Percentiles rank a stretch among this genome's conserved stretches.
phyloP scores from a whole-genome alignment of 2,113 vertebrate genomes.

The Hydropotes inermis region DNA sequence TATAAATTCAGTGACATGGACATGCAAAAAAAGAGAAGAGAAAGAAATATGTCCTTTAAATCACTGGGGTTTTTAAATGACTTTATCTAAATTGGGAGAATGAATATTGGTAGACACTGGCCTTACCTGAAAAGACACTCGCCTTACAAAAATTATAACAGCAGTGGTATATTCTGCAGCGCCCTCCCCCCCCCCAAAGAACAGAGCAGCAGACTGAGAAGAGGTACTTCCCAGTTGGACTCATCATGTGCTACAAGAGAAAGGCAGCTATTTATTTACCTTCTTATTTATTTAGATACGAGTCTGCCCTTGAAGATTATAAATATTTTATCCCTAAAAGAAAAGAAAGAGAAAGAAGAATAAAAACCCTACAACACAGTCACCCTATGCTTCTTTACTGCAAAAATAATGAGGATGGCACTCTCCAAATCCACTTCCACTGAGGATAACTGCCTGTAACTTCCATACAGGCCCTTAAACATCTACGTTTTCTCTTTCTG shows the following conservation, averaged over 20 bases:
- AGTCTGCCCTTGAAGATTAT: background rate
- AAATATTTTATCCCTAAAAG: background rate
- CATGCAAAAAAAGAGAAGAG: background rate
- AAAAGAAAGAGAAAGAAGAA: background rate
- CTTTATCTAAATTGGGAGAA: slow-evolving; percentile 21
- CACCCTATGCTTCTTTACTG: background rate
- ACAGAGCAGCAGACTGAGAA: background rate
- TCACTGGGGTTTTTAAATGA: background rate
- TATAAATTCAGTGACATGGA: background rate
- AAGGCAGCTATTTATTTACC: background rate
- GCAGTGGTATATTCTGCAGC: background rate
- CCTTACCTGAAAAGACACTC: background rate
- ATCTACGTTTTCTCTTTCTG: background rate
- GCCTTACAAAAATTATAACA: background rate
- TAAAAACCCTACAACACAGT: background rate
- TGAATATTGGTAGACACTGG: background rate
- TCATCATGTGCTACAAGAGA: background rate
- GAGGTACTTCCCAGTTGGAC: background rate
- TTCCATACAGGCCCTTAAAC: background rate
- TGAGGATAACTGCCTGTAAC: background rate
- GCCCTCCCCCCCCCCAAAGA: background rate
- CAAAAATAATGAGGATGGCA: background rate
- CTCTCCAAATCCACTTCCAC: background rate
- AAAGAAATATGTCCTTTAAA: background rate
- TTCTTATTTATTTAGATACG: background rate